A percentile compares a stretch with the other conserved stretches of the same genome.
Conservation (phyloP, 2,113 vertebrate species). For the Catagonus wagneri region DNA sequence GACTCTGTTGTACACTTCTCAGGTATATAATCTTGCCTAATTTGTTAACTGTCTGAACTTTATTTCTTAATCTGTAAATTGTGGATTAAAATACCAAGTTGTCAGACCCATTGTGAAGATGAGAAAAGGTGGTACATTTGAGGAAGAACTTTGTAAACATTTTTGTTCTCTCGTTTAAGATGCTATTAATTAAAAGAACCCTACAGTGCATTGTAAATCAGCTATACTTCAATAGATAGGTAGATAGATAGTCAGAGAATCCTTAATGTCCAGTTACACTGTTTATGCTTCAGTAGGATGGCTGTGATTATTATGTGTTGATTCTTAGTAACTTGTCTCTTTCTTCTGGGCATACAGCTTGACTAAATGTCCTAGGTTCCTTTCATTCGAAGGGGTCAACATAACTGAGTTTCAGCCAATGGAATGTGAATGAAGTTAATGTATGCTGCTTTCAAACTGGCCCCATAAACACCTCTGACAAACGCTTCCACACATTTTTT, state of each 20-base stretch:
- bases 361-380: background rate
- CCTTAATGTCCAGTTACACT: background rate
- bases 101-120: background rate
- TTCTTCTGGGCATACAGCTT: background rate
- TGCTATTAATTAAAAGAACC: background rate
- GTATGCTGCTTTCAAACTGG: background rate
- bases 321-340: background rate
- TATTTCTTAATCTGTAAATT: constrained; percentile 8
- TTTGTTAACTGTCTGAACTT: constrained; percentile 9
- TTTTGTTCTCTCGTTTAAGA: background rate
- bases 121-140: background rate
- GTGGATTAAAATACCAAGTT: background rate
- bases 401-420: background rate
- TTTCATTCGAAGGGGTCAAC: background rate
- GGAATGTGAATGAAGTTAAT: background rate
- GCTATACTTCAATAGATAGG: too few relatives aligned
- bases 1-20: background rate
- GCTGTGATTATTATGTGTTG: background rate
- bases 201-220: too few relatives aligned
- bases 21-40: background rate
- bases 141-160: background rate
- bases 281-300: background rate
- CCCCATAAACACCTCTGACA: background rate
- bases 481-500: background rate
- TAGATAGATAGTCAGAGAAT: background rate